These are phyloP conservation scores for Charaxes varanes DNA, from an alignment of 1,140 invertebrate genomes.

Conservation along the genomic window DNA sequence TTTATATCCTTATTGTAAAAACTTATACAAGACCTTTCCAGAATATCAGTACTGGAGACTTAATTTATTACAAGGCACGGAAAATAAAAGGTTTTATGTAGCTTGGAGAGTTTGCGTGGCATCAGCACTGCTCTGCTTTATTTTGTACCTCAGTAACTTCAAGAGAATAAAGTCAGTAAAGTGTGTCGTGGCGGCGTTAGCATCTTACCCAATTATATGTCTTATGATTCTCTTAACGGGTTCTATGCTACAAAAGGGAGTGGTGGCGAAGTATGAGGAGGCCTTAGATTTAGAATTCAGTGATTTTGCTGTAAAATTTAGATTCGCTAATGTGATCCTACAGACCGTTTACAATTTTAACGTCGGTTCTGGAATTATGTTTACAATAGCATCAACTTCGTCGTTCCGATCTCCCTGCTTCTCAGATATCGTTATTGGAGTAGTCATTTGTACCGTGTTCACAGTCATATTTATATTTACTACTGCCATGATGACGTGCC, in stretches of 20 bases:
- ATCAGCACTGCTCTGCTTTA: constrained; percentile 32
- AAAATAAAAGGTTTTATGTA: constrained; percentile 16
- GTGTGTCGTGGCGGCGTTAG: constrained; percentile 25
- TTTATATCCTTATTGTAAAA: constrained; percentile 29
- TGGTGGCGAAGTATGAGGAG: constrained; percentile 37
- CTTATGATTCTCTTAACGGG: constrained; percentile 41
- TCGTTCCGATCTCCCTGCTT: constrained; percentile 51
- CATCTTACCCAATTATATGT: constrained; percentile 29
- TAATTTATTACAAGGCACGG: constrained; percentile 23
- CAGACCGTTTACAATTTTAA: constrained; percentile 33
- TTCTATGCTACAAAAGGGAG: constrained; percentile 53
- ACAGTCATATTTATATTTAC: constrained; percentile 28
- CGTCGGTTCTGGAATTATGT: constrained; percentile 40
- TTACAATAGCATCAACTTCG: constrained; percentile 32
- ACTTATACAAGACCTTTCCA: constrained; percentile 41
- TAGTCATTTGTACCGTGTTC: constrained; percentile 24
- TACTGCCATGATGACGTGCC: constrained; percentile 45
- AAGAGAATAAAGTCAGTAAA: constrained; percentile 35
- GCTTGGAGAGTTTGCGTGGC: constrained; percentile 46
- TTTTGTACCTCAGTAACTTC: constrained; percentile 40
- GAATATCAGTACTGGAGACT: constrained; percentile 54
- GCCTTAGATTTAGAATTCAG: constrained; percentile 38
- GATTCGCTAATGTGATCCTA: constrained; percentile 25
- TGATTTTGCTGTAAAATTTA: constrained; percentile 29
- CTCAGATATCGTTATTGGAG: constrained; percentile 38